Evolutionary conservation across 1,140 invertebrate genomes (phyloP).

Genomic region (Drosophila serrata): DNA sequence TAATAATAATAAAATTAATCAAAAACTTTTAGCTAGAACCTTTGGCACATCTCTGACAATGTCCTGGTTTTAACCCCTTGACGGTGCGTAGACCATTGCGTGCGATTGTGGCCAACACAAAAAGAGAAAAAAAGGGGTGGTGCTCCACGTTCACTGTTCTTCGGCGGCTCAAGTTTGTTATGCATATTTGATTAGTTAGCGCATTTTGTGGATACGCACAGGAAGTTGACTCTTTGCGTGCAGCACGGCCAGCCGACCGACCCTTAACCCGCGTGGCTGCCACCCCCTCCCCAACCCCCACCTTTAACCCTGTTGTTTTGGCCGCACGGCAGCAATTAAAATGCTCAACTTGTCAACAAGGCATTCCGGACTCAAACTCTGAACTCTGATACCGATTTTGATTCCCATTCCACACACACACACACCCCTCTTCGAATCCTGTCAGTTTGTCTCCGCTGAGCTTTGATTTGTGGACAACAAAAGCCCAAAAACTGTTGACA

Average conservation of each 20-base stretch:
- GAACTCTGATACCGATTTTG: neutral
- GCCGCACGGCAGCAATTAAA: constrained; percentile 79
- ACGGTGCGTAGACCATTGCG: constrained; percentile 28
- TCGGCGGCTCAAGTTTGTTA: constrained; percentile 67
- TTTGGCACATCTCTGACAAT: neutral
- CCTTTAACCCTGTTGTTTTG: constrained; percentile 54
- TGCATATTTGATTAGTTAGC: constrained; percentile 82
- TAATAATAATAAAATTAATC: no score
- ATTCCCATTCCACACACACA: constrained; percentile 1
- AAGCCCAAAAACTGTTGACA: constrained; percentile 67
- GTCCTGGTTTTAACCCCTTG: constrained; percentile 40
- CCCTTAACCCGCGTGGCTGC: constrained; percentile 25
- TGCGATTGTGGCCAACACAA: constrained; percentile 5
- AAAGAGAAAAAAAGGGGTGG: constrained; percentile 18
- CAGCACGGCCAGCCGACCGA: constrained; percentile 22
- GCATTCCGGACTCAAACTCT: constrained; percentile 39
- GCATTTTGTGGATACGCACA: constrained; percentile 82
- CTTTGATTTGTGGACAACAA: constrained; percentile 80
- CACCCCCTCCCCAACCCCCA: neutral
- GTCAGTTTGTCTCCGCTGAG: neutral
- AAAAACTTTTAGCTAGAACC: neutral
- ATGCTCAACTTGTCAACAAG: constrained; percentile 81
- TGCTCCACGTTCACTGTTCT: neutral
- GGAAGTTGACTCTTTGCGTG: constrained; percentile 81
- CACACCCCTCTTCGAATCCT: neutral